Evolutionary conservation across 1,140 invertebrate species (phyloP).

Genomic region (Globodera ellingtonae): DNA sequence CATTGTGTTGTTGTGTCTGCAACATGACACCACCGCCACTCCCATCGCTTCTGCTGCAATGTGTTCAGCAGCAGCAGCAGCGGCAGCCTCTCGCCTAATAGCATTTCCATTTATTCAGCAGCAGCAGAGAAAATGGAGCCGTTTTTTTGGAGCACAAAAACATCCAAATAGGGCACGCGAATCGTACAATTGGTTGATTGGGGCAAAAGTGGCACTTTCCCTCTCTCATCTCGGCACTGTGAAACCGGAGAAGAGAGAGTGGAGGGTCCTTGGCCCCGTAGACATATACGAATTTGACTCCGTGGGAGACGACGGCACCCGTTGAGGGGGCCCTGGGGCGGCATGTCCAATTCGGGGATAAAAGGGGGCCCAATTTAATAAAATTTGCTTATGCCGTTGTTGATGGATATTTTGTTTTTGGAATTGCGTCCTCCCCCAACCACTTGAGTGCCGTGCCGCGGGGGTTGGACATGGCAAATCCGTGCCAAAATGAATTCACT

Average conservation of each 20-base stretch:
- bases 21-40: not conserved
- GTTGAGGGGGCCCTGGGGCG: not conserved
- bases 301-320: not conserved
- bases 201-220: not conserved
- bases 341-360: not conserved
- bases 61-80: not conserved
- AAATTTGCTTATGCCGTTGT: not conserved
- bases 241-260: constrained; percentile 5
- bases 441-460: too few relatives aligned
- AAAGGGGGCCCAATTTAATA: not conserved
- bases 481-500: too few relatives aligned
- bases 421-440: too few relatives aligned
- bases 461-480: too few relatives aligned
- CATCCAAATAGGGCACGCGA: not conserved
- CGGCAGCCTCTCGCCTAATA: too few relatives aligned
- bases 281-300: constrained; percentile 8
- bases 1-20: not conserved
- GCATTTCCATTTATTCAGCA: too few relatives aligned
- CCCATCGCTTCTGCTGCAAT: not conserved
- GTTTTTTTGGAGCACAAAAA: too few relatives aligned
- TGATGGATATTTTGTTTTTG: too few relatives aligned
- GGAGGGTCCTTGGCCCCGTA: not conserved
- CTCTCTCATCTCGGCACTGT: constrained; percentile 1
- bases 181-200: constrained; percentile 12
- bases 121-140: too few relatives aligned